phyloP scores from a whole-genome alignment of 2,888 invertebrate genomes.

The Clunio marinus region DNA sequence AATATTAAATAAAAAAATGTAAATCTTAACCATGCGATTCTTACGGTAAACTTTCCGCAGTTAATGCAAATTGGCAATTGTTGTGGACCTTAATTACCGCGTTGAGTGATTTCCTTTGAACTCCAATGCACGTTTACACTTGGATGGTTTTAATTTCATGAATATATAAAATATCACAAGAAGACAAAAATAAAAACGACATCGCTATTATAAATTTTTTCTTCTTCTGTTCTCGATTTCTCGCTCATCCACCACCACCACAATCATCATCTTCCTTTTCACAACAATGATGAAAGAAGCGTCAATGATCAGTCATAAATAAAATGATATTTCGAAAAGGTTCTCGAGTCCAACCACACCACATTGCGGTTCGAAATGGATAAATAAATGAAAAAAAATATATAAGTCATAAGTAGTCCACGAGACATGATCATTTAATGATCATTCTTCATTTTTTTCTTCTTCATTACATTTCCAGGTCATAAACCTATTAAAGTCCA shows the following conservation, averaged over 20 bases:
- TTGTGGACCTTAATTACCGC: slow-evolving; percentile 12
- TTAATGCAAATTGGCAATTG: slow-evolving; percentile 15
- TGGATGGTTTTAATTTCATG: not conserved
- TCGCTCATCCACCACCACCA: not conserved
- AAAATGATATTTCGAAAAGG: slow-evolving; percentile 1
- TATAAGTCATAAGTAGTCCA: slow-evolving; percentile 6
- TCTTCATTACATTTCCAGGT: not conserved
- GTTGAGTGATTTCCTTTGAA: slow-evolving; percentile 18
- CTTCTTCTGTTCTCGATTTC: not conserved
- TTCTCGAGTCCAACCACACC: slow-evolving; percentile 1
- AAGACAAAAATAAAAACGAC: too few relatives aligned
- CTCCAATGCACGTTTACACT: not conserved
- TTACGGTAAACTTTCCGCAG: not conserved
- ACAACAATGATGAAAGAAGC: too few relatives aligned
- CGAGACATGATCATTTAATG: not conserved
- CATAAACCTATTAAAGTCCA: slow-evolving; percentile 16
- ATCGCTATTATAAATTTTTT: too few relatives aligned
- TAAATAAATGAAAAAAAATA: too few relatives aligned
- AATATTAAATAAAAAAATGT: not conserved
- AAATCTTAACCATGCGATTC: not conserved
- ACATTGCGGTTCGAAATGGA: not conserved
- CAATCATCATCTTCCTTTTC: too few relatives aligned
- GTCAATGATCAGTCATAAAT: slow-evolving; percentile 14
- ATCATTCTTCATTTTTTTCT: too few relatives aligned
- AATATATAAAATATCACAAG: not conserved